Base-by-base conservation (phyloP, 2,888 invertebrate species). In the Ommatoiulus sabulosus region DNA sequence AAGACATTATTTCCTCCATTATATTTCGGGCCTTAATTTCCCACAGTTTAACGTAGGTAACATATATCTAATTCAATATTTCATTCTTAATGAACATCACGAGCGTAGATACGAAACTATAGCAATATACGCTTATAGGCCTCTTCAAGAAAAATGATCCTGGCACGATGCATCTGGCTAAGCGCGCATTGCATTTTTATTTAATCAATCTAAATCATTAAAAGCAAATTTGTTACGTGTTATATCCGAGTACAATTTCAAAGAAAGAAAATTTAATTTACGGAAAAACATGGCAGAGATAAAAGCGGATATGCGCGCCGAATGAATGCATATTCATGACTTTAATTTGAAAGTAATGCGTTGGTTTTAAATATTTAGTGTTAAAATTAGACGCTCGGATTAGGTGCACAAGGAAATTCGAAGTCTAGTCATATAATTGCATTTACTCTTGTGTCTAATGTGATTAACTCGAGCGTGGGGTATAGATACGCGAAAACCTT, bases 1-100 rank as follows among this genome's bases (percentile, higher is more conserved):
- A 80, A 80, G 80, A 35, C 80, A 80, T 80, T 80, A 80, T 80
- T 80, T 80, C 35, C 35, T 35, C 80, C 80, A 80, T 80, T 80
- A 80, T 80, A 24, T 24, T 80, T 80, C 15, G 3, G 80, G 80
- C 24, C 80, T 80, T 80, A 80, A 35, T 80, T 80, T 80, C 35
- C 80, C 80, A 24, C 80, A 80, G 80, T 80, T 80, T 80, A 35
- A 80, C 80, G 80, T 80, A 80, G 80, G 80, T 80, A 80, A 80
- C 80, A 80, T 80, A 35, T 35, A 35, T 80, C 80, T 80, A 80
- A 80, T 80, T 80, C 80, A 80, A 80, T 80, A 80, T 80, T 80
- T 80, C 80, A 80, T 80, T 80, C 80, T 80, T 80, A 80, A 80
- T 80, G 80, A 80, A 80, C 80, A 80, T 43, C 80, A 80, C 6